Percentiles rank a stretch among this genome's conserved stretches.
Conservation (phyloP, 2,113 vertebrate genomes). For the Hippocampus guttulatus region DNA sequence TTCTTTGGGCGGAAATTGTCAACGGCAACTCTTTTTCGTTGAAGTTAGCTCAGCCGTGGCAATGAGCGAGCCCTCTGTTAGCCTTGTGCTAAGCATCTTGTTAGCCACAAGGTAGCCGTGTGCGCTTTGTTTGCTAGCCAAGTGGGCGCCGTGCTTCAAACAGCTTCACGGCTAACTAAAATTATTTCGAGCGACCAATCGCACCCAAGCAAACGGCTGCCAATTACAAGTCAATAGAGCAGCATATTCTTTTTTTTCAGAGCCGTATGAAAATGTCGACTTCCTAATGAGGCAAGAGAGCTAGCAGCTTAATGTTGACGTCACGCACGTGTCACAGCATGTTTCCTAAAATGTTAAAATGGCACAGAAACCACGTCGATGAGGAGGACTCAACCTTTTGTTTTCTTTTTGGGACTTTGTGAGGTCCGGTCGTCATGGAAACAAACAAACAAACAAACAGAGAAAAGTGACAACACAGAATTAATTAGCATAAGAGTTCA, state of each 20-base stretch:
- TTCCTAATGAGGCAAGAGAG: constrained; percentile 45
- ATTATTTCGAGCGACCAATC: constrained; percentile 3
- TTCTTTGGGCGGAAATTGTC: background rate
- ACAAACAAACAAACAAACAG: constrained; percentile 62
- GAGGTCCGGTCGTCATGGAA: constrained; percentile 47
- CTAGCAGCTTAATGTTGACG: constrained; percentile 41
- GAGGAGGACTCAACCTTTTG: constrained; percentile 31
- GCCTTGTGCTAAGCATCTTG: constrained; percentile 12
- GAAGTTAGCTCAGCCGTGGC: background rate
- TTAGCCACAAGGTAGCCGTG: constrained; percentile 2
- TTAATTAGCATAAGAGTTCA: constrained; percentile 66
- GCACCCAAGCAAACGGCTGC: background rate
- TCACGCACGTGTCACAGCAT: constrained; percentile 35
- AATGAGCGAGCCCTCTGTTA: background rate
- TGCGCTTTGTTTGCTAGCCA: constrained; percentile 17
- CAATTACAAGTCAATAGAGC: constrained; percentile 11
- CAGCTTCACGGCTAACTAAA: background rate
- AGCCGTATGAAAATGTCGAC: constrained; percentile 45
- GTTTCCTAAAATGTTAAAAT: constrained; percentile 34
- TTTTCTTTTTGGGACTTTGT: constrained; percentile 45
- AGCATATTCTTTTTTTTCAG: constrained; percentile 27
- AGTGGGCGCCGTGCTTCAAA: constrained; percentile 29
- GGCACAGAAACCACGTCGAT: constrained; percentile 35
- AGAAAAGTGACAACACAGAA: constrained; percentile 63
- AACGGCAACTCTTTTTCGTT: background rate